phyloP scores from a whole-genome alignment of 2,888 invertebrate species.

The Dasypogon diadema region DNA sequence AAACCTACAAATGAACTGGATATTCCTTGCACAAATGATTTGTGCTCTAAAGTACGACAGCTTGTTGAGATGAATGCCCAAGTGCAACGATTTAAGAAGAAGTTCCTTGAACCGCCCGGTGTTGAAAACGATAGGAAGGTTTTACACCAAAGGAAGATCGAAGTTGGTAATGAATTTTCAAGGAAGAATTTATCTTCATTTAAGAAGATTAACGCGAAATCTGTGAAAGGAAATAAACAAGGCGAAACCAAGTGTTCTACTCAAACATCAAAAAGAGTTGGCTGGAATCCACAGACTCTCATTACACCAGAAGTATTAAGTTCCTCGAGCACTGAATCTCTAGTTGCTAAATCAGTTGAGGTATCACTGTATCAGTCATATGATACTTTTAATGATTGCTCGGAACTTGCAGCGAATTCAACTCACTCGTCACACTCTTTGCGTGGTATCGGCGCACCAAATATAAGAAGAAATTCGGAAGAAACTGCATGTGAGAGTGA shows the following conservation, averaged over 20 bases:
- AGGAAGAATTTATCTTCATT: background rate
- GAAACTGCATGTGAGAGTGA: background rate
- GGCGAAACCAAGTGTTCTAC: background rate
- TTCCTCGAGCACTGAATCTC: background rate
- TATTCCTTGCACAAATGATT: background rate
- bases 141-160: constrained; percentile 16
- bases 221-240: background rate
- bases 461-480: background rate
- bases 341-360: background rate
- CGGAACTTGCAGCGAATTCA: background rate
- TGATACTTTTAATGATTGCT: background rate
- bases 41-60: constrained; percentile 16
- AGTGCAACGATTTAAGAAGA: constrained; percentile 5
- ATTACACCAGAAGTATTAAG: background rate
- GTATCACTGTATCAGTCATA: background rate
- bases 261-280: background rate
- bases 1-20: background rate
- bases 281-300: background rate
- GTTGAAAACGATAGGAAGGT: constrained; percentile 31
- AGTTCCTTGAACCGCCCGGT: background rate
- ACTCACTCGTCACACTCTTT: background rate
- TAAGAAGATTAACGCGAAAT: background rate
- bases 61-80: constrained; percentile 35
- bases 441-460: background rate
- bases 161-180: constrained; percentile 7